Evolutionary conservation across 64 coral and sea anemone species (phyloP), one percentile per base, ranked within the genome.

Genomic region (Actinia equina): DNA sequence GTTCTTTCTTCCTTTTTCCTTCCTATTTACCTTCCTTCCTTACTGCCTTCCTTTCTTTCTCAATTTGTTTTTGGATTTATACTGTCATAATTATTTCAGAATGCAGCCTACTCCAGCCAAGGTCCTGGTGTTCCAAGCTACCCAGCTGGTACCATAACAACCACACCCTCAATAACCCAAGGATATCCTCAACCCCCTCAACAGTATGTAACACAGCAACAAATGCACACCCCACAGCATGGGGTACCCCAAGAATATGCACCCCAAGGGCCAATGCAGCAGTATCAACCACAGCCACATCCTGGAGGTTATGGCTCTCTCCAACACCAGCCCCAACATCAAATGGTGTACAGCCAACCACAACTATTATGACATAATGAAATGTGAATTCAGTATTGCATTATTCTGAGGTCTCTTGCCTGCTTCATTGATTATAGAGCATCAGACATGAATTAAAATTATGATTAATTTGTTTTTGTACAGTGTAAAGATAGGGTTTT

Each of bases 341-440:
- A 91, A 87, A 87, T 91, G 90, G 52, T 70, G 7, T 91, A 91
- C 59, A 86, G 84, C n/a, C 90, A 91, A 55, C 90, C 86, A 53
- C 90, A 63, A 46, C 43, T 91, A 54, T 59, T 91, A 62, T 91
- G 85, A 91, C 74, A 76, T 81, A 49, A 65, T 65, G 62, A 65
- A 20, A 65, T 9, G 15, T 65, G 19, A 65, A n/a, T 65, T 13
- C 59, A 60, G 18, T 60, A 19, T 60, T 60, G 5, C 15, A 60
- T 60, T 60, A 60, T 4, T 57, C 55, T 57, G 55, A 57, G 55
- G 55, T 57, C 55, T 57, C 7, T 57, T 57, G 11, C 11, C 55
- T 57, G 55, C 55, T 12, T 57, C 55, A 57, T 57, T 57, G 11
- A 11, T 11, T 12, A 57, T 57, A 12, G 11, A 57, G 55, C 55